A percentile compares a stretch with the other conserved stretches of the same genome.
These are phyloP conservation scores for Colletes collaris DNA, from an alignment of 2,888 invertebrate species.

Conservation along the genomic window DNA sequence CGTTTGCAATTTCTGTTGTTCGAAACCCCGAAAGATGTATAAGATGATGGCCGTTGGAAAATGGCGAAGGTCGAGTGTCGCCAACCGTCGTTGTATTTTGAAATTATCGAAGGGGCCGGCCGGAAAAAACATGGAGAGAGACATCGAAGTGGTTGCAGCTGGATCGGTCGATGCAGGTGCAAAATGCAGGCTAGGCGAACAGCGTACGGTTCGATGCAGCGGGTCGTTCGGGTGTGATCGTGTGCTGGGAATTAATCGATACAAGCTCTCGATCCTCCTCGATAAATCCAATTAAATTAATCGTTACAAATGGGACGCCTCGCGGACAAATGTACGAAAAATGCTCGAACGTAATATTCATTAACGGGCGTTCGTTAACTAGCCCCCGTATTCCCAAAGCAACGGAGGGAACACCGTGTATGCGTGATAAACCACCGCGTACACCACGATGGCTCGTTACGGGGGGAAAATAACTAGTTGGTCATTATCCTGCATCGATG, in stretches of 20 bases:
- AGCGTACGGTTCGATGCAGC: slow-evolving; percentile 7
- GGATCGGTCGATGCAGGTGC: slow-evolving; percentile 50
- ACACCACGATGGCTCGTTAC: too few relatives aligned
- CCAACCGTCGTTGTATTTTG: slow-evolving; percentile 56
- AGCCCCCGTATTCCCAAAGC: neutral
- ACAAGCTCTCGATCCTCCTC: slow-evolving; percentile 23
- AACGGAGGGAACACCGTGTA: too few relatives aligned
- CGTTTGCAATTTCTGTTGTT: too few relatives aligned
- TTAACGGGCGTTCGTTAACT: neutral
- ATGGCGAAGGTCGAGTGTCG: slow-evolving; percentile 55
- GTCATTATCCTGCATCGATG: too few relatives aligned
- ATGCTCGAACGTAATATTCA: slow-evolving; percentile 4
- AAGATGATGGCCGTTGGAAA: too few relatives aligned
- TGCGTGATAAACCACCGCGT: too few relatives aligned
- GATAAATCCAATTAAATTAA: slow-evolving; percentile 56
- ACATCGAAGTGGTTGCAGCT: slow-evolving; percentile 56
- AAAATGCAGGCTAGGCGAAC: slow-evolving; percentile 18
- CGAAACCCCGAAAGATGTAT: too few relatives aligned
- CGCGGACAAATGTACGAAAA: slow-evolving; percentile 15
- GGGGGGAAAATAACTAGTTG: too few relatives aligned
- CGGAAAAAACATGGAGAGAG: slow-evolving; percentile 28
- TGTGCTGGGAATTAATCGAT: slow-evolving; percentile 39
- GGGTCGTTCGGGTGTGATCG: slow-evolving; percentile 2
- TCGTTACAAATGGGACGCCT: slow-evolving; percentile 37
- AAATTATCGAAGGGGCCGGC: slow-evolving; percentile 54